A percentile compares a stretch with the other conserved stretches of the same genome.
These are phyloP conservation scores for Nomada fabriciana DNA, from an alignment of 2,888 invertebrate species.

Conservation along the genomic window DNA sequence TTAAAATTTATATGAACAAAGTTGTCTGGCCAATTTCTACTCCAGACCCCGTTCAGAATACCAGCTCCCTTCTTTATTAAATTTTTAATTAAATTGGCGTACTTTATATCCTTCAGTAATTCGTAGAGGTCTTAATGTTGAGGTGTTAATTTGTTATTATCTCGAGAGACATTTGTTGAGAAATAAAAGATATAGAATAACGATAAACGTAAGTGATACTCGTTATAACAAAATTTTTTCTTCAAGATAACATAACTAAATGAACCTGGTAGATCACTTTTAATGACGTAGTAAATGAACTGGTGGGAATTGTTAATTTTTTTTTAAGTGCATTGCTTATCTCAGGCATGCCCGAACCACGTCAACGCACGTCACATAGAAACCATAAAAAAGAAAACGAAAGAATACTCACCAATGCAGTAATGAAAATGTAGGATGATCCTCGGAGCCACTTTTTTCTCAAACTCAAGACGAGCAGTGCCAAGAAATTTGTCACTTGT, in stretches of 20 bases:
- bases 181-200: too few relatives aligned
- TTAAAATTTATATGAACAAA: constrained; percentile 43
- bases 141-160: too few relatives aligned
- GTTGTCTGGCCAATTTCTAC: constrained; percentile 19
- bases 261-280: too few relatives aligned
- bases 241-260: too few relatives aligned
- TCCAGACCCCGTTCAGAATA: neutral
- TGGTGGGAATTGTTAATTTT: neutral
- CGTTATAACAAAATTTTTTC: too few relatives aligned
- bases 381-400: neutral
- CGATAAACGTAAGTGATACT: too few relatives aligned
- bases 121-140: too few relatives aligned
- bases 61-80: neutral
- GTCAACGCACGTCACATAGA: neutral
- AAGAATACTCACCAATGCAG: constrained; percentile 38
- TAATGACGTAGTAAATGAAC: too few relatives aligned
- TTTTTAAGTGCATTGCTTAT: too few relatives aligned
- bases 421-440: neutral
- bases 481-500: neutral
- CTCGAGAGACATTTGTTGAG: too few relatives aligned
- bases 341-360: too few relatives aligned
- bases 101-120: too few relatives aligned
- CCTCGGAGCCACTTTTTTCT: neutral
- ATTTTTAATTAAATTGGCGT: neutral
- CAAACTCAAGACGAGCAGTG: neutral